These are phyloP conservation scores for Falco berigora DNA, from an alignment of 2,797 vertebrate genomes.

Conservation along the genomic window DNA sequence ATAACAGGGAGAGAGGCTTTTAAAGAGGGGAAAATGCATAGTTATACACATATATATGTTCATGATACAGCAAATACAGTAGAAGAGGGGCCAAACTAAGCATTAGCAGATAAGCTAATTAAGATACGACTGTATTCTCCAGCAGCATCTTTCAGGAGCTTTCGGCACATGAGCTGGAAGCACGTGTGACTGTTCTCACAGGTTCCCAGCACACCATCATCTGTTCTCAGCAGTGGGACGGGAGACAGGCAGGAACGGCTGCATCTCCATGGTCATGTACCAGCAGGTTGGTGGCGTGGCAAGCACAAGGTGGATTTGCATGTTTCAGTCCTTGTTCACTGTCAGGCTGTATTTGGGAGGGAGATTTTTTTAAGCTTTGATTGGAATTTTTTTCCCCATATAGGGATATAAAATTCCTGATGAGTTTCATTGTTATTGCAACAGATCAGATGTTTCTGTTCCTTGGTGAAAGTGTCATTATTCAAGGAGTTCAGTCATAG, in stretches of 20 bases:
- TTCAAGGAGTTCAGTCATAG: neutral
- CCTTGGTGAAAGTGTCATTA: neutral
- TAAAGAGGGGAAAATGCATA: neutral
- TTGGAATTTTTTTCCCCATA: neutral
- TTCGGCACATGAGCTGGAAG: neutral
- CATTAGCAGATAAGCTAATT: neutral
- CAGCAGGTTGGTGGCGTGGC: neutral
- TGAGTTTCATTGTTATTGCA: neutral
- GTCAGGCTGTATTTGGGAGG: neutral
- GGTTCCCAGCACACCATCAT: neutral
- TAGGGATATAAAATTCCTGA: neutral
- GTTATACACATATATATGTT: neutral
- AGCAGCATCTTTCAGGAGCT: neutral
- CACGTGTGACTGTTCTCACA: neutral
- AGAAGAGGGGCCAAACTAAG: neutral
- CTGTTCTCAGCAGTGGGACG: neutral
- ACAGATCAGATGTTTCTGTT: neutral
- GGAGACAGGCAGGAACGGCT: neutral
- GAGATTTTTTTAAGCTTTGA: neutral
- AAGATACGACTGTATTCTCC: neutral
- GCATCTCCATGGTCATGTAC: neutral
- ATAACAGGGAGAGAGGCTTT: neutral
- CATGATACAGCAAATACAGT: neutral
- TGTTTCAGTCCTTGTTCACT: neutral
- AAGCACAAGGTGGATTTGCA: fast-evolving